Percentiles rank a stretch among this genome's conserved stretches.
phyloP scores from a whole-genome alignment of 53 echinoderm and acorn worm species.

The Temnopleurus reevesii region DNA sequence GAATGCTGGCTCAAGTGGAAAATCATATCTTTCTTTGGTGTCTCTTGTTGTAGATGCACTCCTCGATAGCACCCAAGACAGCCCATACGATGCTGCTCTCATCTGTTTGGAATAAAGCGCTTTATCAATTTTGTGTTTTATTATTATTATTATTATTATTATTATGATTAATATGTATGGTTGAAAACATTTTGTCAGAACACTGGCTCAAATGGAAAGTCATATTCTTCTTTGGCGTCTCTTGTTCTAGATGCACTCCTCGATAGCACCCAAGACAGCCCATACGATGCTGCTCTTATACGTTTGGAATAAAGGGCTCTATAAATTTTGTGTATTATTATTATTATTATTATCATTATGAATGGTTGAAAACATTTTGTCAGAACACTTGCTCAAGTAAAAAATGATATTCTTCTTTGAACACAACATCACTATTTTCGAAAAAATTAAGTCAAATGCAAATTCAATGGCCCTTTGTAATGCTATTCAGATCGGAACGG shows the following conservation, averaged over 20 bases:
- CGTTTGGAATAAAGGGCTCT: too few relatives aligned
- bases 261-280: conserved; percentile 33
- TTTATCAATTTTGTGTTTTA: too few relatives aligned
- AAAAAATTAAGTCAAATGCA: too few relatives aligned
- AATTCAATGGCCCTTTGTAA: too few relatives aligned
- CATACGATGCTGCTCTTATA: conserved; percentile 43
- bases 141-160: too few relatives aligned
- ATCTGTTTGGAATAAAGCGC: too few relatives aligned
- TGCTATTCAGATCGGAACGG: too few relatives aligned
- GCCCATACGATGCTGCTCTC: conserved; percentile 30
- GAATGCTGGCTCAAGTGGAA: neutral
- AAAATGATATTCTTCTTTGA: neutral
- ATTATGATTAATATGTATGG: too few relatives aligned
- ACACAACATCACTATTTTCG: too few relatives aligned
- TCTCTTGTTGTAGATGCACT: conserved; percentile 30
- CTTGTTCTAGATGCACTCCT: conserved; percentile 36
- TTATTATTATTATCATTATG: too few relatives aligned
- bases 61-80: conserved; percentile 41
- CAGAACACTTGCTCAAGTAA: neutral
- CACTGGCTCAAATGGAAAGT: neutral
- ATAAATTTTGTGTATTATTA: too few relatives aligned
- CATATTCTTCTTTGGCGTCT: neutral
- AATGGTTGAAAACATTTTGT: neutral
- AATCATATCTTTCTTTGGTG: neutral
- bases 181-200: neutral